Evolutionary conservation across 2,113 vertebrate species (phyloP).

Genomic region (Nycticebus coucang): DNA sequence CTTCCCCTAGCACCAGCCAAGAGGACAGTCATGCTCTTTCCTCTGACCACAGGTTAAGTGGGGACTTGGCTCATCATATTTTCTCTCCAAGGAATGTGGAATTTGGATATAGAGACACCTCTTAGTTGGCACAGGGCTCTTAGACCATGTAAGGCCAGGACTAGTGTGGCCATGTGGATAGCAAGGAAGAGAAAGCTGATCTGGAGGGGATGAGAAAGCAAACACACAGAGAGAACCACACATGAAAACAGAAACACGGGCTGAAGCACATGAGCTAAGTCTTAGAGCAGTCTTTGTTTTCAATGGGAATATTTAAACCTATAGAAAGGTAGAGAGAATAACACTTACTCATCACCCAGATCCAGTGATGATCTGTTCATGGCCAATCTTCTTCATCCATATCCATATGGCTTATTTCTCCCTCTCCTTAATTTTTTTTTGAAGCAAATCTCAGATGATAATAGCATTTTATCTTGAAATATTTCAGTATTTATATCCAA

Average conservation of each 20-base stretch:
- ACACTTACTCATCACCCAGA: neutral
- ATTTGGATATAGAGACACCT: neutral
- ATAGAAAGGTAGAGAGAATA: slow-evolving; percentile 1
- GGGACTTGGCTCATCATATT: neutral
- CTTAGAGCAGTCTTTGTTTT: neutral
- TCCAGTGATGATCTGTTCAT: neutral
- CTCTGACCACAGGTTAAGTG: neutral
- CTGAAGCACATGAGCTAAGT: neutral
- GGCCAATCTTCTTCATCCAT: neutral
- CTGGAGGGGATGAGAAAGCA: neutral
- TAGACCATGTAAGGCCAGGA: neutral
- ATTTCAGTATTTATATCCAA: neutral
- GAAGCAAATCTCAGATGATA: neutral
- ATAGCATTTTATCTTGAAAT: neutral
- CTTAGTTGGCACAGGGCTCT: neutral
- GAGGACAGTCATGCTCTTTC: neutral
- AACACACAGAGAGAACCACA: neutral
- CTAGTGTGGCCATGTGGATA: neutral
- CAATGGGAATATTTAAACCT: neutral
- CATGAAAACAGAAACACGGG: neutral
- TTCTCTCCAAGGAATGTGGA: slow-evolving; percentile 24
- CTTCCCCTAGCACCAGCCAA: neutral
- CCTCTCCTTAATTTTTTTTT: neutral
- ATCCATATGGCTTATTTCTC: neutral
- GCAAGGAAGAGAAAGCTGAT: neutral